These are phyloP conservation scores for Periphyllus acericola DNA, from an alignment of 2,888 invertebrate genomes.

Conservation along the genomic window DNA sequence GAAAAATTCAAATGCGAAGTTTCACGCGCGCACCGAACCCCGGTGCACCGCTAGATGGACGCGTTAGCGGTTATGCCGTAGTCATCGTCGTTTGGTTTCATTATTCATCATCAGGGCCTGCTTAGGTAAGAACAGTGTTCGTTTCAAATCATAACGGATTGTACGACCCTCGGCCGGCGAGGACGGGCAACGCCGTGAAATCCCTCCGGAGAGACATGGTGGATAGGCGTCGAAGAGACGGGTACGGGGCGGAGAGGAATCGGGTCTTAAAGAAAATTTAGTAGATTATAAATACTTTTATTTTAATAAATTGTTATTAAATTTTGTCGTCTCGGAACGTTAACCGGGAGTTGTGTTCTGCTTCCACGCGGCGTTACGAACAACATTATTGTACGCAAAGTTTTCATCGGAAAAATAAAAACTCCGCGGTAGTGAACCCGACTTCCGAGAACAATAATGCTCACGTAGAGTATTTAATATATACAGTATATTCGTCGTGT, in stretches of 20 bases:
- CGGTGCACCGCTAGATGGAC: no score
- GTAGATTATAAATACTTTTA: neutral
- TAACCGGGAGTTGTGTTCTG: neutral
- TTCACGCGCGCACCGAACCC: neutral
- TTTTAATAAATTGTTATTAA: conserved; percentile 45
- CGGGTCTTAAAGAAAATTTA: neutral
- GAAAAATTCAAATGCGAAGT: conserved; percentile 24
- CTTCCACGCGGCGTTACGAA: neutral
- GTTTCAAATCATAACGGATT: conserved; percentile 3
- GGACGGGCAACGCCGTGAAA: neutral
- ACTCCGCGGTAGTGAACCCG: neutral
- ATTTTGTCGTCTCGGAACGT: neutral
- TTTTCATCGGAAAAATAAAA: neutral
- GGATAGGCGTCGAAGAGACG: neutral
- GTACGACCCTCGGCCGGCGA: neutral
- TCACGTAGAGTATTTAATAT: no score
- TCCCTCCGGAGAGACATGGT: neutral
- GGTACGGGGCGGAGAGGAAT: neutral
- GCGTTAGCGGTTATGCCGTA: no score
- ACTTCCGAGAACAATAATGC: neutral
- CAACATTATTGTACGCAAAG: neutral
- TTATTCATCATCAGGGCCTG: no score
- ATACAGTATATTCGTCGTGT: neutral
- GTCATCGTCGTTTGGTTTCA: no score
- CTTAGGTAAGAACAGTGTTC: neutral